Base-by-base conservation (phyloP, 2,888 invertebrate genomes). In the Mesochorus sp. region DNA sequence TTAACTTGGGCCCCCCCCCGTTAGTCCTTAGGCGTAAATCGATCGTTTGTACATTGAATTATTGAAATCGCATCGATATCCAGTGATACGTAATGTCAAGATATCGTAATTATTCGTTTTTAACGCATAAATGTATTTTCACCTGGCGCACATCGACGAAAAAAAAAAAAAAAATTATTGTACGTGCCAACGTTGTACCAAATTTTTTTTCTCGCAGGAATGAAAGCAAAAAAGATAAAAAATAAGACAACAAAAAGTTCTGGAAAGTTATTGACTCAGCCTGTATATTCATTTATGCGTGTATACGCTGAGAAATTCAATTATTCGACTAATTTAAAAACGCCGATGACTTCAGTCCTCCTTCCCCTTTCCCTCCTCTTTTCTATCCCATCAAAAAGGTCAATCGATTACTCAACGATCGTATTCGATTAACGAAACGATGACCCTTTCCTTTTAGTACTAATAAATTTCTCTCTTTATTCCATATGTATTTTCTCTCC, bases 391-490 rank as follows among this genome's bases (percentile, higher is more conserved):
- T 68, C 67, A 64, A 82, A n/a, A 82, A 82, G 81, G 82, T 81
- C 47, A 82, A 82, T 79, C 74, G 51, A 66, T 64, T 62, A 44
- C 10, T 64, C 57, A 62, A 73, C 68, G 59, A 47, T 51, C 28
- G 67, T 47, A 76, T 79, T 75, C 73, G 59, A 77, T 80, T 73
- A 79, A 77, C 75, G 61, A 82, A 79, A 78, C 80, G 67, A 79
- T 80, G 80, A 81, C 76, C 76, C 70, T 62, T 37, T 24, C 28
- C 51, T n/a, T 47, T 72, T 37, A 31, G 26, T 19, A 53, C n/a
- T n/a, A 53, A 37, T 42, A 51, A 59, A 26, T 72, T 47, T 57
- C 6, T 49, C 37, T 44, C 28, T 42, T 12, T 61, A 34, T 53
- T 37, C 28, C 44, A n/a, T n/a, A 8, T 21, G 24, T 26, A 14